Evolutionary conservation across 2,797 vertebrate genomes (phyloP).

Genomic region (Lagocephalus sceleratus): DNA sequence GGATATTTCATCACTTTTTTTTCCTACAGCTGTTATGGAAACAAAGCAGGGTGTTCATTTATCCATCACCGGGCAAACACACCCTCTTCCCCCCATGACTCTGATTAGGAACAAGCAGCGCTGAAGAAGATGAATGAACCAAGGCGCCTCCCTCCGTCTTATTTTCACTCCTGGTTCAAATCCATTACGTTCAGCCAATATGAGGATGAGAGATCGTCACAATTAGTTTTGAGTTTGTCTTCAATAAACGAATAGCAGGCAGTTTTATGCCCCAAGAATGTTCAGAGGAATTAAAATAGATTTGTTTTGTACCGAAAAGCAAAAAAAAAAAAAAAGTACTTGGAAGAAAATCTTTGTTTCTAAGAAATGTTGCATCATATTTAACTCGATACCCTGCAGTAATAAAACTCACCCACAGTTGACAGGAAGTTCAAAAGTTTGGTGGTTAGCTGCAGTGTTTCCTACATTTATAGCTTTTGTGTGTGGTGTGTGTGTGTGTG

Average conservation of each 20-base stretch:
- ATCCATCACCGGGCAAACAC: too few relatives aligned
- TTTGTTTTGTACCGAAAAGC: constrained; percentile 72
- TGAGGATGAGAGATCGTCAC: constrained; percentile 41
- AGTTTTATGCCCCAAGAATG: constrained; percentile 61
- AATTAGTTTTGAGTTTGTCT: constrained; percentile 33
- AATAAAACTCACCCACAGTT: constrained; percentile 61
- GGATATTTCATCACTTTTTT: constrained; percentile 31
- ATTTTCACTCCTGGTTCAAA: constrained; percentile 31
- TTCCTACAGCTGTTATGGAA: constrained; percentile 33
- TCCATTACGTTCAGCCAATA: constrained; percentile 36
- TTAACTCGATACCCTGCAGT: constrained; percentile 61
- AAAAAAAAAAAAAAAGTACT: constrained; percentile 41
- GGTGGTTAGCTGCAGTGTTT: constrained; percentile 58
- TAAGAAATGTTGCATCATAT: constrained; percentile 72
- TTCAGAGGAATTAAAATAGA: constrained; percentile 68
- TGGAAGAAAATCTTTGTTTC: constrained; percentile 48
- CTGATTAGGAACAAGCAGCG: too few relatives aligned
- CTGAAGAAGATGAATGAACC: background rate
- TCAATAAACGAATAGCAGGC: constrained; percentile 62
- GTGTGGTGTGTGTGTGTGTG: too few relatives aligned
- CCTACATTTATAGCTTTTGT: too few relatives aligned
- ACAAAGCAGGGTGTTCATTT: too few relatives aligned
- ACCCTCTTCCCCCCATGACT: too few relatives aligned
- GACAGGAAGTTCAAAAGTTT: constrained; percentile 57
- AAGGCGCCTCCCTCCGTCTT: constrained; percentile 25